Base-by-base conservation (phyloP, 2,113 vertebrate species). In the Pollimyrus isidori region DNA sequence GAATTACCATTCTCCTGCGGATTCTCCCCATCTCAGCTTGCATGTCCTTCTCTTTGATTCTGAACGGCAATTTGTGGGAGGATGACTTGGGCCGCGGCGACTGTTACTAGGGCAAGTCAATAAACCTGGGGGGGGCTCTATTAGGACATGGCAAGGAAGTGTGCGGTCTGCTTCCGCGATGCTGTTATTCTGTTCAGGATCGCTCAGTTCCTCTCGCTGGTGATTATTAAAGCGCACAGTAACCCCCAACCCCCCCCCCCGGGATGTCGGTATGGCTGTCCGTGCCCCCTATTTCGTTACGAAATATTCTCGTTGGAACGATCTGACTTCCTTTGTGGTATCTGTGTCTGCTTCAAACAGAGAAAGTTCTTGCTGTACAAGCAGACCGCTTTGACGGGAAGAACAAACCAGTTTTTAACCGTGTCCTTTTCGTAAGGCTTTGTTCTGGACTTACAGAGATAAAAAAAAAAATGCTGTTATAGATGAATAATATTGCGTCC, bases 281-380 rank as follows among this genome's bases (percentile, higher is more conserved):
- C 4, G n/a, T 17, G 15, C 4, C 3, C 46, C 23, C 45, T 30
- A 13, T 45, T 65, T 88, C 39, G 11, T 88, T 65, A 49, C 46
- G 73, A 88, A 49, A 76, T 88, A 48, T 88, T 88, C 45, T 73
- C 15, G 15, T 88, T 49, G 58, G 58, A 73, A 15, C n/a, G 46
- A 76, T 76, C 7, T 88, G 87, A 48, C 58, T 46, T 58, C 48
- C 42, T 58, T 88, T 88, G 87, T 73, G 82, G 42, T 84, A 48
- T 46, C 82, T 50, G 58, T 50, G 87, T 42, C 35, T 7, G 30
- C 73, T 6, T 80, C 45, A 65, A 48, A 49, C 23, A 17, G 35
- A 73, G 11, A 10, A 10, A 48, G 17, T 49, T 7, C 39, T 30
- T 30, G 13, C 42, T 17, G 19, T 17, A 49, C 19, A 23, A 50